Conservation (phyloP, 2,113 vertebrate species). For the Neogale vison region DNA sequence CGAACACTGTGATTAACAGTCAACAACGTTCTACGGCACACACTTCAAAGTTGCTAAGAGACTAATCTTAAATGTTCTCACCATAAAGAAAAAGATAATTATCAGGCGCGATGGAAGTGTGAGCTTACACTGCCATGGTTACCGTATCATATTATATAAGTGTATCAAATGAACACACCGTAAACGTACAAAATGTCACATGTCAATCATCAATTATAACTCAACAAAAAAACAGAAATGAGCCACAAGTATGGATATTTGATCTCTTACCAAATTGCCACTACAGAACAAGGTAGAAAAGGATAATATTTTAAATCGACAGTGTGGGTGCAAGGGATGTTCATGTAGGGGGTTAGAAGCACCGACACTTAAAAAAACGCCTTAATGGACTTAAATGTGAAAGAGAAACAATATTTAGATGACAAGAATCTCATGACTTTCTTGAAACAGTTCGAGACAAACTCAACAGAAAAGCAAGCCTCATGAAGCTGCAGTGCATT, state of each 20-base stretch:
- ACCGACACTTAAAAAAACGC: not conserved
- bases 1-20: not conserved
- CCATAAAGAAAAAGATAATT: not conserved
- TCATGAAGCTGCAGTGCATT: not conserved
- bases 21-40: not conserved
- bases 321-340: not conserved
- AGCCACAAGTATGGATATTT: not conserved
- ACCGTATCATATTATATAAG: not conserved
- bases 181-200: not conserved
- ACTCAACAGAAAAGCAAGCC: not conserved
- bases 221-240: not conserved
- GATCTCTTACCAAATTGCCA: not conserved
- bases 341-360: not conserved
- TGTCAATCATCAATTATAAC: not conserved
- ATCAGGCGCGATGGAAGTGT: not conserved
- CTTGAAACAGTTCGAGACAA: not conserved
- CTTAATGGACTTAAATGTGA: not conserved
- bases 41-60: not conserved
- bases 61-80: not conserved
- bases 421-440: not conserved
- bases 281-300: not conserved
- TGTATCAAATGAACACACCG: not conserved
- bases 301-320: not conserved
- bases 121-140: not conserved
- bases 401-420: not conserved